Conservation (phyloP, 1,140 invertebrate species). For the Atopsyche davidsoni region DNA sequence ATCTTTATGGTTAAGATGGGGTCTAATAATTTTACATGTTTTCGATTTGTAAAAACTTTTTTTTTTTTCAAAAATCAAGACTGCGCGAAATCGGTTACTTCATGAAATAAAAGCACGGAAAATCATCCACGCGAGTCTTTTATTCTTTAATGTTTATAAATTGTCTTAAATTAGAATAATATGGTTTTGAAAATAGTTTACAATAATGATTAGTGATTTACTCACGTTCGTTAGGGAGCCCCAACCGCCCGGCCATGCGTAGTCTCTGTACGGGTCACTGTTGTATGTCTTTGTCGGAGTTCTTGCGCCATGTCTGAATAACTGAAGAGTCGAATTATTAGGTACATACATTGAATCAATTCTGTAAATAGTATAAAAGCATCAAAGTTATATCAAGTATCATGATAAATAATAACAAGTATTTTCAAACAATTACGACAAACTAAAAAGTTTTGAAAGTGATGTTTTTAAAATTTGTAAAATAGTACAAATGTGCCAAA, state of each 20-base stretch:
- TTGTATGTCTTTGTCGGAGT: slow-evolving; percentile 61
- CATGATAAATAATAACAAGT: background rate
- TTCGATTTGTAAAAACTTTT: too few relatives aligned
- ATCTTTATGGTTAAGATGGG: too few relatives aligned
- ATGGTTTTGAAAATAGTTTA: too few relatives aligned
- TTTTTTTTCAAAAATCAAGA: too few relatives aligned
- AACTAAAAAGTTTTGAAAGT: slow-evolving; percentile 30
- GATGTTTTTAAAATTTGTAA: slow-evolving; percentile 33
- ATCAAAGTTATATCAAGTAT: background rate
- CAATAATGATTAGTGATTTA: slow-evolving; percentile 5
- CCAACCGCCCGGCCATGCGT: slow-evolving; percentile 62
- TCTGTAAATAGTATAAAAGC: background rate
- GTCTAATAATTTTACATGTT: too few relatives aligned
- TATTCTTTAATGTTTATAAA: too few relatives aligned
- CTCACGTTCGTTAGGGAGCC: slow-evolving; percentile 68
- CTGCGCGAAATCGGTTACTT: too few relatives aligned
- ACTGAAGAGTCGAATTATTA: slow-evolving; percentile 40
- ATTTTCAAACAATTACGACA: slow-evolving; percentile 34
- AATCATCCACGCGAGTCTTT: too few relatives aligned
- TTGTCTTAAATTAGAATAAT: too few relatives aligned
- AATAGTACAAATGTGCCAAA: slow-evolving; percentile 2
- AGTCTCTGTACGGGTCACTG: slow-evolving; percentile 63
- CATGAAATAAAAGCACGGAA: too few relatives aligned
- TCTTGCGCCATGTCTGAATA: slow-evolving; percentile 72
- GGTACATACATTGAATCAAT: background rate